Conservation (phyloP, 2,888 invertebrate species). For the Chrysolina oricalcia region DNA sequence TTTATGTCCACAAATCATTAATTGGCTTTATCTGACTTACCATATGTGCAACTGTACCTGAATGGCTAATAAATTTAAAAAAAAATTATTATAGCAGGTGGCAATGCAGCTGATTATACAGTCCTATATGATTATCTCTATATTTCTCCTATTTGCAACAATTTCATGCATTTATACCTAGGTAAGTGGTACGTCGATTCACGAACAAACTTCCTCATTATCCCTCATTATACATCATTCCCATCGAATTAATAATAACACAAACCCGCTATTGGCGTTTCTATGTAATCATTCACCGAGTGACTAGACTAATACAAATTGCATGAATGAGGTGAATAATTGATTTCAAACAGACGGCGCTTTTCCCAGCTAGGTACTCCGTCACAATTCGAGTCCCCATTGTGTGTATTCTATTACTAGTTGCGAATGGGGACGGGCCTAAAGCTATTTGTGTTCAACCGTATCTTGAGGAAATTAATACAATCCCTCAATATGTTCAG, state of each 20-base stretch:
- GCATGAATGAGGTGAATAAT: slow-evolving; percentile 57
- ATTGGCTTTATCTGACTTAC: too few species aligned
- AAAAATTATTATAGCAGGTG: too few species aligned
- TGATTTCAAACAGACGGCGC: slow-evolving; percentile 56
- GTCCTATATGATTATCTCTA: too few species aligned
- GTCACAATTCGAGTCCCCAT: slow-evolving; percentile 11
- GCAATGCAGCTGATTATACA: too few species aligned
- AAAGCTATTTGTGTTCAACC: slow-evolving; percentile 37
- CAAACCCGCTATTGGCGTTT: slow-evolving; percentile 34
- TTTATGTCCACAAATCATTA: too few species aligned
- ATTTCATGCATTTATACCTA: too few species aligned
- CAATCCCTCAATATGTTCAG: slow-evolving; percentile 18
- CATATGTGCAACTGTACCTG: too few species aligned
- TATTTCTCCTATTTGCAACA: too few species aligned
- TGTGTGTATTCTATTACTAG: slow-evolving; percentile 25
- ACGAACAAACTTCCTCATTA: too few species aligned
- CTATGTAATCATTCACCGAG: slow-evolving; percentile 52
- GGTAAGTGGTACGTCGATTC: too few species aligned
- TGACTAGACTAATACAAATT: slow-evolving; percentile 56
- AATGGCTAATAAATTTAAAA: too few species aligned
- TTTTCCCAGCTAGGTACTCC: slow-evolving; percentile 46
- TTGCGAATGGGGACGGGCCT: slow-evolving; percentile 29
- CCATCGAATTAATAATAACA: not conserved
- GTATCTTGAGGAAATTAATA: slow-evolving; percentile 34
- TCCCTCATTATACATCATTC: not conserved